phyloP scores from a whole-genome alignment of 2,113 vertebrate genomes.

The Gallinago paraguaiae region DNA sequence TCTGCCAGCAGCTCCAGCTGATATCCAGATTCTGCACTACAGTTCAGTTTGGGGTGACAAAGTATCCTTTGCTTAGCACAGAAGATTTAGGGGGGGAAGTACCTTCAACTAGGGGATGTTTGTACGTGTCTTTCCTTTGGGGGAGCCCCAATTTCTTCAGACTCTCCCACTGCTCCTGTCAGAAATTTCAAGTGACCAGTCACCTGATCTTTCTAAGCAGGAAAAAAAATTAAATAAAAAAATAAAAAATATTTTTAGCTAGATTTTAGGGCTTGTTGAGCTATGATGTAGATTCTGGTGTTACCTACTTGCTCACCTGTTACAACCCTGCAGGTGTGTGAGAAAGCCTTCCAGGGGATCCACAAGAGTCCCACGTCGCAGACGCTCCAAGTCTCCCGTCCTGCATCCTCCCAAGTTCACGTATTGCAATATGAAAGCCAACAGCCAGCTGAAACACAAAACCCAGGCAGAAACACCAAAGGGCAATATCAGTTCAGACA shows the following conservation, averaged over 20 bases:
- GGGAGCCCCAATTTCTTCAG: neutral
- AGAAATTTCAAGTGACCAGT: neutral
- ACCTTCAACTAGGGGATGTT: neutral
- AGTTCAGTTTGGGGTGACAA: neutral
- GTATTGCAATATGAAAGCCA: constrained; percentile 80
- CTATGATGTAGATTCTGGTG: neutral
- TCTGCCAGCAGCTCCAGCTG: neutral
- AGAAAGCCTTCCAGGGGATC: constrained; percentile 80
- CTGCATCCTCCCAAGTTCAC: constrained; percentile 90
- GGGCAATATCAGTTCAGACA: constrained; percentile 41
- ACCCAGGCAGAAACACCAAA: constrained; percentile 77
- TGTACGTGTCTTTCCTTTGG: neutral
- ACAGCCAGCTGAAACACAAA: constrained; percentile 85
- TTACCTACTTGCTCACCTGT: neutral
- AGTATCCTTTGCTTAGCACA: neutral
- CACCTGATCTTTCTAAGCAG: neutral
- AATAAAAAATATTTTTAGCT: neutral
- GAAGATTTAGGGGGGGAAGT: neutral
- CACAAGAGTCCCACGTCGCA: constrained; percentile 72
- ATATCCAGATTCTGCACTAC: neutral
- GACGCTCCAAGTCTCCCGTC: constrained; percentile 87
- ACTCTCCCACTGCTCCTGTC: neutral
- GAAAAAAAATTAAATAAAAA: neutral
- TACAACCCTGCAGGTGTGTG: constrained; percentile 50
- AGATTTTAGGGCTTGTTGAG: neutral